These are phyloP conservation scores for Molothrus aeneus DNA, from an alignment of 2,797 vertebrate species.

Conservation along the genomic window DNA sequence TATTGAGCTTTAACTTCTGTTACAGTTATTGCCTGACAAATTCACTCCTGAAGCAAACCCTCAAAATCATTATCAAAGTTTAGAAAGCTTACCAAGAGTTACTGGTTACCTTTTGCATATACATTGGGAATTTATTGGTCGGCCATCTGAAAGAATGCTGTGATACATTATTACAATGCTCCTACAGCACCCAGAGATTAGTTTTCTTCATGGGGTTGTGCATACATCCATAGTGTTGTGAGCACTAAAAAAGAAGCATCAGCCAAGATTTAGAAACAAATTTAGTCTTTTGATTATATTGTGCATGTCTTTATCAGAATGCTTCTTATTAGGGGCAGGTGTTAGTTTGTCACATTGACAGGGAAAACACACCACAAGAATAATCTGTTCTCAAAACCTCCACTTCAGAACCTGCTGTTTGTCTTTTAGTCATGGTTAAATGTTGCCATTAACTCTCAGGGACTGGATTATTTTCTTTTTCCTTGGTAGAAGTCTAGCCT, in stretches of 20 bases:
- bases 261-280: neutral
- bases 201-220: neutral
- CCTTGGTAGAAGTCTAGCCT: neutral
- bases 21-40: neutral
- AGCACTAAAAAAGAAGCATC: neutral
- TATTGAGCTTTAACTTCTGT: neutral
- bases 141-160: neutral
- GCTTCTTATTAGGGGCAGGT: neutral
- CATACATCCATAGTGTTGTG: accelerated
- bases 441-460: neutral
- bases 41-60: neutral
- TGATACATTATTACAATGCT: neutral
- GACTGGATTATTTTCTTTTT: neutral
- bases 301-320: neutral
- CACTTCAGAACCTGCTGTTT: neutral
- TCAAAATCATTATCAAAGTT: neutral
- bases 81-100: neutral
- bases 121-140: neutral
- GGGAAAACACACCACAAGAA: neutral
- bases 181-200: neutral
- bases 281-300: neutral
- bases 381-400: neutral
- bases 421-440: neutral
- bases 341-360: neutral
- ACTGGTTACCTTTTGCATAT: neutral